Evolutionary conservation across 2,113 vertebrate species (phyloP).

Genomic region (Myiozetetes cayanensis): DNA sequence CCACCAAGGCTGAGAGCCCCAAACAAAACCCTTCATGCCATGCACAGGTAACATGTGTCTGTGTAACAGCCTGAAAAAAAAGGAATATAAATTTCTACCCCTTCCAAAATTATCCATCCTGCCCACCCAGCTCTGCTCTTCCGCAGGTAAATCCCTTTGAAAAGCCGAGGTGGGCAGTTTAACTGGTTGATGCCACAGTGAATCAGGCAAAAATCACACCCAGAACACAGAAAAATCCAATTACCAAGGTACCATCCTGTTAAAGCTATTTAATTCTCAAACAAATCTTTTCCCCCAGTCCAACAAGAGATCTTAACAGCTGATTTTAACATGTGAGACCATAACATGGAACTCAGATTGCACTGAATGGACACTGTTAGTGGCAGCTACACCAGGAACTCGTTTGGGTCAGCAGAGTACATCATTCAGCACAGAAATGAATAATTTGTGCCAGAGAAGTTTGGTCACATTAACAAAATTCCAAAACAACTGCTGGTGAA

Average conservation of each 20-base stretch:
- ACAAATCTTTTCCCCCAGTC: background rate
- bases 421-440: background rate
- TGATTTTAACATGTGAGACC: background rate
- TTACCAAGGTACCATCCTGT: background rate
- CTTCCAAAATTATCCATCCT: background rate
- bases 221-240: background rate
- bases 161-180: background rate
- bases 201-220: background rate
- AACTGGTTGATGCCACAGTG: background rate
- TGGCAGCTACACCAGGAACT: background rate
- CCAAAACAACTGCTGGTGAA: background rate
- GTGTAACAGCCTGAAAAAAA: background rate
- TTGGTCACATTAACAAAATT: background rate
- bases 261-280: background rate
- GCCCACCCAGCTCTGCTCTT: background rate
- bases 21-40: fast-evolving
- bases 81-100: fast-evolving
- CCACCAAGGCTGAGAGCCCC: background rate
- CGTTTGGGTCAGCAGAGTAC: background rate
- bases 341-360: background rate
- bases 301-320: background rate
- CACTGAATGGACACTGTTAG: background rate
- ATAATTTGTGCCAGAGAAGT: background rate
- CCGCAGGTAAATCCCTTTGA: background rate
- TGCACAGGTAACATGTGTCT: fast-evolving